phyloP scores from a whole-genome alignment of 2,888 invertebrate species.

The Synanthedon vespiformis region DNA sequence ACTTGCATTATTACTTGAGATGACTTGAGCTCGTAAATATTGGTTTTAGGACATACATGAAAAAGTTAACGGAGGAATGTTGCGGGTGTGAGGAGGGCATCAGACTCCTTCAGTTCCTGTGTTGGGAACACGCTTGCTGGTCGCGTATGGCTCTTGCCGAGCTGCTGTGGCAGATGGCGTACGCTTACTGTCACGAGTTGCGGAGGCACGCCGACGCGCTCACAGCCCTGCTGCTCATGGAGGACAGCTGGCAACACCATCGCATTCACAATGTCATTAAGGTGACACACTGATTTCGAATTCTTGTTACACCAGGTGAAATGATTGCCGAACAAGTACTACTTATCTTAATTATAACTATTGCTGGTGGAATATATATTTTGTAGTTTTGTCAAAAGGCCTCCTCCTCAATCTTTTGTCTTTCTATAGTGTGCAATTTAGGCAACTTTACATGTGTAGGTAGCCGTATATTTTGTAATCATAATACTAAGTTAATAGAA shows the following conservation, averaged over 20 bases:
- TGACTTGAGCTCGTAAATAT: background rate
- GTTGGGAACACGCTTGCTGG: conserved; percentile 97
- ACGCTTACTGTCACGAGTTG: conserved; percentile 94
- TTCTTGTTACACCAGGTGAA: too few species aligned
- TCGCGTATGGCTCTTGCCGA: conserved; percentile 90
- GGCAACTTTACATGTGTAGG: too few species aligned
- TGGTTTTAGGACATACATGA: conserved; percentile 75
- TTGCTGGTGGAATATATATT: too few species aligned
- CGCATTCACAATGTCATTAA: conserved; percentile 94
- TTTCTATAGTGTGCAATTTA: too few species aligned
- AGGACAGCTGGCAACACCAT: conserved; percentile 97
- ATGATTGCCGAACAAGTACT: too few species aligned
- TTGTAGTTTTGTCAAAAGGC: too few species aligned
- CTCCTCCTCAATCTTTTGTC: too few species aligned
- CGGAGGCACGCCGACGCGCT: conserved; percentile 92
- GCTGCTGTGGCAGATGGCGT: conserved; percentile 89
- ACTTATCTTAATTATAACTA: too few species aligned
- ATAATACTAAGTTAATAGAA: too few species aligned
- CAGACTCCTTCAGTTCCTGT: conserved; percentile 90
- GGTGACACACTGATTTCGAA: conserved; percentile 37
- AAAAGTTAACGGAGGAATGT: conserved; percentile 95
- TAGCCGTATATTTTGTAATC: too few species aligned
- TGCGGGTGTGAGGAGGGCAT: conserved; percentile 92
- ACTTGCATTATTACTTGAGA: too few species aligned
- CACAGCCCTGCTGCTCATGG: conserved; percentile 86